Evolutionary conservation across 2,113 vertebrate genomes (phyloP).

Genomic region (Suncus etruscus): DNA sequence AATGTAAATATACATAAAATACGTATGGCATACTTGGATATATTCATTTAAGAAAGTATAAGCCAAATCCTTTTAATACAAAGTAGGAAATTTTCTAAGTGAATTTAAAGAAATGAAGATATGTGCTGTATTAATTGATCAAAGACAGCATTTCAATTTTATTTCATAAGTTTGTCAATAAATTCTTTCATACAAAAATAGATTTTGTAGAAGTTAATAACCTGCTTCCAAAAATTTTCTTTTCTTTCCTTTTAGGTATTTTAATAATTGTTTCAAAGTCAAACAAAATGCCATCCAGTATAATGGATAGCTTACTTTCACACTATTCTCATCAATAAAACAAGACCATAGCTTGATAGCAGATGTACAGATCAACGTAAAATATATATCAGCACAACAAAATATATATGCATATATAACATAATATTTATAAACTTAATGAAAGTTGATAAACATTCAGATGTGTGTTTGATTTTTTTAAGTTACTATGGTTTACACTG

Average conservation of each 20-base stretch:
- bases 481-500: too few relatives aligned
- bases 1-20: background rate
- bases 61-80: background rate
- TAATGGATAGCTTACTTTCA: conserved; percentile 37
- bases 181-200: background rate
- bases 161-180: background rate
- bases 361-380: background rate
- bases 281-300: background rate
- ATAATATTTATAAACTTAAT: too few relatives aligned
- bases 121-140: background rate
- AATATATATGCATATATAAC: too few relatives aligned
- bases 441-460: too few relatives aligned
- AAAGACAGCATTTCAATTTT: background rate
- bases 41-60: background rate
- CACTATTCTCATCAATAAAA: background rate
- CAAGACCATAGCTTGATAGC: background rate
- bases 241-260: background rate
- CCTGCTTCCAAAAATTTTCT: background rate
- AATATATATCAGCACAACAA: too few relatives aligned
- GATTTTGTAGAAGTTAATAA: background rate
- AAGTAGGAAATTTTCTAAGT: background rate
- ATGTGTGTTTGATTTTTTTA: too few relatives aligned
- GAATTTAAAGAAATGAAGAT: background rate
- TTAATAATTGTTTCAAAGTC: background rate
- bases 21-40: background rate